Evolutionary conservation across 2,888 invertebrate species (phyloP).

Genomic region (Stenodera caucasica): DNA sequence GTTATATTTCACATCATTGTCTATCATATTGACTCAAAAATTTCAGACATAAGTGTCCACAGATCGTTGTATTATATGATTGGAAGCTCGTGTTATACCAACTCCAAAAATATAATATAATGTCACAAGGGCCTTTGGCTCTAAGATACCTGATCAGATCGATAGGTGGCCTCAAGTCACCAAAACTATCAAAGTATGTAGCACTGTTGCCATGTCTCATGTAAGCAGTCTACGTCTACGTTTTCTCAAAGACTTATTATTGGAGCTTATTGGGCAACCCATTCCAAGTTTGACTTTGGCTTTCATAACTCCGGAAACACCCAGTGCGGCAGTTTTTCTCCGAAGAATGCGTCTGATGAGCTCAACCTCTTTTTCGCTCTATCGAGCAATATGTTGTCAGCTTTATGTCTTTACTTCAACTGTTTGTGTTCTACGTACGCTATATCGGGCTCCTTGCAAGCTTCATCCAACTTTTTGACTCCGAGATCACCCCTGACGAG

Average conservation of each 20-base stretch:
- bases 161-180: constrained; percentile 18
- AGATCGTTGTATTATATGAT: constrained; percentile 10
- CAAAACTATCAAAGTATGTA: constrained; percentile 23
- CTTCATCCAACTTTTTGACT: constrained; percentile 42
- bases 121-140: background rate
- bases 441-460: constrained; percentile 46
- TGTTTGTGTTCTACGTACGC: constrained; percentile 35
- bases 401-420: constrained; percentile 40
- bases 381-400: constrained; percentile 45
- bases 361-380: constrained; percentile 41
- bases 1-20: background rate
- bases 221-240: constrained; percentile 26
- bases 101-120: constrained; percentile 18
- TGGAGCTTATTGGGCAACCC: constrained; percentile 29
- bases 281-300: constrained; percentile 41
- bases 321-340: constrained; percentile 46
- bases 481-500: constrained; percentile 45
- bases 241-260: constrained; percentile 12
- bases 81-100: constrained; percentile 13
- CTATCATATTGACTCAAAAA: constrained; percentile 25
- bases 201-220: constrained; percentile 12
- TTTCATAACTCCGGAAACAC: constrained; percentile 42
- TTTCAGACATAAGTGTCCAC: constrained; percentile 22
- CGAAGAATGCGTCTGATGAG: constrained; percentile 38
- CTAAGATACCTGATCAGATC: constrained; percentile 18